These are phyloP conservation scores for Azorinus chamasolen DNA, from an alignment of 2,888 invertebrate species.

Conservation along the genomic window DNA sequence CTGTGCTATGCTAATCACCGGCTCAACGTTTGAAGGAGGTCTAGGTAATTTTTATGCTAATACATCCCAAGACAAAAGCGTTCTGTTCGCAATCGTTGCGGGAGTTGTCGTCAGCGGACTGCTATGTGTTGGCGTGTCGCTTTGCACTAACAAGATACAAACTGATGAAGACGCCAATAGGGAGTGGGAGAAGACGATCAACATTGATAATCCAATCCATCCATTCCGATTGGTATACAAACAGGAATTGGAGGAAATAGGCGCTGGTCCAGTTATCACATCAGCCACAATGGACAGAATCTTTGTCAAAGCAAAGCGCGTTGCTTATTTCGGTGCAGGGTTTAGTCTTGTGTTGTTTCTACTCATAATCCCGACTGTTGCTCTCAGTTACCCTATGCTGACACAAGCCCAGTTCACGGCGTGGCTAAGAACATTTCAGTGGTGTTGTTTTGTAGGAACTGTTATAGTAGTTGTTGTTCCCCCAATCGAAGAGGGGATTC, in stretches of 20 bases:
- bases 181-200: too few species aligned
- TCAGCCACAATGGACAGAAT: constrained; percentile 62
- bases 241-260: too few species aligned
- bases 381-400: constrained; percentile 59
- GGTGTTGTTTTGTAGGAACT: constrained; percentile 62
- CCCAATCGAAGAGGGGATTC: constrained; percentile 65
- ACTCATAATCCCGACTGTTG: constrained; percentile 60
- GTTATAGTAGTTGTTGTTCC: constrained; percentile 64
- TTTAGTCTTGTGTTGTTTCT: constrained; percentile 59
- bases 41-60: constrained; percentile 75
- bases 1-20: constrained; percentile 66
- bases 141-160: constrained; percentile 71
- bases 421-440: constrained; percentile 60
- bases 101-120: too few species aligned
- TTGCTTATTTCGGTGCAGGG: constrained; percentile 38
- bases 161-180: constrained; percentile 59
- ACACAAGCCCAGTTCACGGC: constrained; percentile 55
- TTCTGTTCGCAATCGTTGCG: constrained; percentile 75
- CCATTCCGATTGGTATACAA: too few species aligned
- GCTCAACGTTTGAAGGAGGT: constrained; percentile 72
- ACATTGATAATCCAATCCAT: constrained; percentile 78
- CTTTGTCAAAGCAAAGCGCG: too few species aligned
- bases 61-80: constrained; percentile 74
- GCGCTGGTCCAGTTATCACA: constrained; percentile 46
- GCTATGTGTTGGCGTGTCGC: constrained; percentile 73